phyloP scores from a whole-genome alignment of 2,113 vertebrate species.

The Perca flavescens region DNA sequence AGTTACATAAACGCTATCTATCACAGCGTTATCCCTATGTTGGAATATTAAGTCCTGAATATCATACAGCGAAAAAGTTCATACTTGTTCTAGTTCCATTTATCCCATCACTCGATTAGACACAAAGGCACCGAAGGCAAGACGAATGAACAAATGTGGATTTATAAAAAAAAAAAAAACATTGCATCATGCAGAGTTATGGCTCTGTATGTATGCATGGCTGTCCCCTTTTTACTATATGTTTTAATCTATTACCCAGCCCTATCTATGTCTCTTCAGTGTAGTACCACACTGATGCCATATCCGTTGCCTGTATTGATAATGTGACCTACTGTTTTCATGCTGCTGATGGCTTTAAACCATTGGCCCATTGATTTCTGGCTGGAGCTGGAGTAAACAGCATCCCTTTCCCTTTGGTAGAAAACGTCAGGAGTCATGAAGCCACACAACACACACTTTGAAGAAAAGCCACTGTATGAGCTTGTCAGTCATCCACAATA shows the following conservation, averaged over 20 bases:
- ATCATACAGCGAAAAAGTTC: not conserved
- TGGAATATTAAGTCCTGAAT: not conserved
- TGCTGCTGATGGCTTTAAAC: not conserved
- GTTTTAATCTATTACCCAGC: not conserved
- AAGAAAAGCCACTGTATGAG: not conserved
- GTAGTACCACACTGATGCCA: not conserved
- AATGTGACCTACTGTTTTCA: not conserved
- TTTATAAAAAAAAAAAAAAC: not conserved
- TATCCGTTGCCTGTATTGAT: not conserved
- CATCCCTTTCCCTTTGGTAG: not conserved
- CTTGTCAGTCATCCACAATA: not conserved
- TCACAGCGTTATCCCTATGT: not conserved
- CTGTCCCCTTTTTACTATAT: not conserved
- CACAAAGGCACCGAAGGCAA: not conserved
- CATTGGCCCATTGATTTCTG: not conserved
- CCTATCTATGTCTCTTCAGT: not conserved
- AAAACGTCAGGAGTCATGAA: not conserved
- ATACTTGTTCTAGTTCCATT: not conserved
- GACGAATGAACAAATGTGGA: not conserved
- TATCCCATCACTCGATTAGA: not conserved
- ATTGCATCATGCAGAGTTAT: not conserved
- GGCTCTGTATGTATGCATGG: not conserved
- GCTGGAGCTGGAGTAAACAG: not conserved
- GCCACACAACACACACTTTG: not conserved
- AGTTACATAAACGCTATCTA: not conserved